Base-by-base conservation (phyloP, 2,113 vertebrate genomes). In the Grantiella picta region DNA sequence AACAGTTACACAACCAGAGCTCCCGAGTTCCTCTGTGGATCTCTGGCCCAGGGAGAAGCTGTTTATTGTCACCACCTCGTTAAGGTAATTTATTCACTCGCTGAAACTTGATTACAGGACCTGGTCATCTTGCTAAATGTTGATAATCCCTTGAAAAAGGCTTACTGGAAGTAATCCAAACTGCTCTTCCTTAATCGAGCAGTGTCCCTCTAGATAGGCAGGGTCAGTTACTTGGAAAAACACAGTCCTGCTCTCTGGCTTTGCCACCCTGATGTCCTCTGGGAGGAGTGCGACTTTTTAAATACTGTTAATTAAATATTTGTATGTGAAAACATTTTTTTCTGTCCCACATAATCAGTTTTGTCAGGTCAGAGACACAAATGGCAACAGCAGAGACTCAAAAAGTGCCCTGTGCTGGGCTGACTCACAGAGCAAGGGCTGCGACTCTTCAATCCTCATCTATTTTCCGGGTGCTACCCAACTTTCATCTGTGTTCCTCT, bases 91-190 rank as follows among this genome's bases (percentile, higher is more conserved):
- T 87, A 63, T 94, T 94, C 89, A 36, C 66, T 90, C 0, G 1
- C 53, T 64, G 92, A 80, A 65, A 64, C 87, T 95, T 91, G 78
- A 88, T 86, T 90, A 93, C 44, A 73, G 92, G 70, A 50, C 56
- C 82, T 81, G 82, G 63, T 90, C 90, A 83, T 96, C 94, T 93
- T 80, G 63, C 93, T 93, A 88, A 88, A 95, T 82, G 92, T 94
- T 87, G 78, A 15, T 95, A 94, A 96, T 95, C 94, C 89, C 63
- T 86, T 81, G 81, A 49, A 96, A 95, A 95, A 70, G 92, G 94
- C 69, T 96, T 95, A 94, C 84, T 91, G 89, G 81, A 31, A 82
- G 54, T 96, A 96, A 96, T 95, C 91, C 95, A 86, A 91, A 82
- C 85, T 82, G 88, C 82, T 93, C 19, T 66, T 93, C 85, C 92